Evolutionary conservation across 1,140 invertebrate species (phyloP), one percentile per base, ranked within the genome.

Genomic region (Papilio polytes): DNA sequence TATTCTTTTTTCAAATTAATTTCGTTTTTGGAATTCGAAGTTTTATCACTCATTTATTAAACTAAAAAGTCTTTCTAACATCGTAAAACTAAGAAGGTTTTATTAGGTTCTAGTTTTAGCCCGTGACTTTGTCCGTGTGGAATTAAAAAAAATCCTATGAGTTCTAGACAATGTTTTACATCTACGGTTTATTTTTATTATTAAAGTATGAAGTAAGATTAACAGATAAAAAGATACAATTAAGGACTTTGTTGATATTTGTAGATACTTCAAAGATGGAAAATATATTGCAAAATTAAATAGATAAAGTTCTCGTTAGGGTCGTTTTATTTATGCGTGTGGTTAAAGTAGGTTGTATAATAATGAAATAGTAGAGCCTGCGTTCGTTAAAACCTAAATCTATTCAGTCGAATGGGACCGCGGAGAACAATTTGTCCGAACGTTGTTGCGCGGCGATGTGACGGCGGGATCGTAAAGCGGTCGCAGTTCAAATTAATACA

Each of bases 381-480:
- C 20, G 44, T 74, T 53, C 44, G 41, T 74, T 48, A 48, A 48
- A 74, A 48, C 44, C 73, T 74, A 74, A 74, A 82, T 78, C 70
- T 77, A 81, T 80, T 86, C 74, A 83, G 83, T 84, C 51, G 59
- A 84, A 85, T 85, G 76, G 80, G 72, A 51, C 80, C 85, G 78
- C 78, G 78, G 84, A 81, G 79, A 48, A 63, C 80, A 80, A 83
- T 86, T 80, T 78, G 81, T 81, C 73, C 44, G 20, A 46, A 20
- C 73, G 10, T 6, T 15, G 46, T 48, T 74, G 41, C 44, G 46
- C n/a, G 73, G 20, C 20, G 13, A 8, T 22, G 44, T 74, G 73
- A 48, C 73, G 22, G 73, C 73, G 73, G 46, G 18, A 48, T 74
- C 41, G 73, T 48, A 51, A 26, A 46, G 73, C 73, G 73, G 46